These are phyloP conservation scores for Rhynchonycteris naso DNA, from an alignment of 2,797 vertebrate genomes.

Conservation along the genomic window DNA sequence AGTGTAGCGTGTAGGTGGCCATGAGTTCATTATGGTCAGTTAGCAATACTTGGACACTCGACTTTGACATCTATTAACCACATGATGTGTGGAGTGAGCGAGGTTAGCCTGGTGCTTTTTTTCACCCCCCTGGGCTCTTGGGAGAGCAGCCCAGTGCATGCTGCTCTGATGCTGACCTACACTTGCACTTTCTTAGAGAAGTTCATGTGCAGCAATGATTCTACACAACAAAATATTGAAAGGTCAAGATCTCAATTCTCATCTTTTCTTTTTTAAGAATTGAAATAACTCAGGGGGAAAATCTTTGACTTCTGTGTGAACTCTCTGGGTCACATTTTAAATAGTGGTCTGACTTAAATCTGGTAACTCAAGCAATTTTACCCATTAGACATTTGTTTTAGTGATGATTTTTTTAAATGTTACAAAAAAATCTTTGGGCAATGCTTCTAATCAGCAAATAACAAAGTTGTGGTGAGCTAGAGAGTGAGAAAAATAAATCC, in stretches of 20 bases:
- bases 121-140: accelerated
- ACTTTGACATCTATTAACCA: not conserved
- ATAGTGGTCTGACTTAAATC: not conserved
- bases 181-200: not conserved
- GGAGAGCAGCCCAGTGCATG: not conserved
- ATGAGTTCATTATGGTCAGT: not conserved
- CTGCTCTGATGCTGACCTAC: not conserved
- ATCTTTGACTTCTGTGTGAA: not conserved
- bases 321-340: not conserved
- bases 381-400: not conserved
- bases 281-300: not conserved
- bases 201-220: not conserved
- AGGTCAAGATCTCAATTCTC: constrained; percentile 32
- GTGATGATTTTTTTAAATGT: not conserved
- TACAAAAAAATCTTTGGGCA: not conserved
- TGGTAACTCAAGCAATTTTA: not conserved
- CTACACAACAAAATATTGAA: not conserved
- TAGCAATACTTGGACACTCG: not conserved
- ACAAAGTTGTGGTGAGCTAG: not conserved
- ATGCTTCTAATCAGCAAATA: not conserved
- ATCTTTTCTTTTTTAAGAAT: not conserved
- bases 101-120: not conserved
- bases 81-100: accelerated
- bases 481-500: not conserved
- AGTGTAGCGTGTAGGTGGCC: not conserved